Evolutionary conservation across 2,797 vertebrate species (phyloP), one percentile per base, ranked within the genome.

Genomic region (Dicrostonyx torquatus): DNA sequence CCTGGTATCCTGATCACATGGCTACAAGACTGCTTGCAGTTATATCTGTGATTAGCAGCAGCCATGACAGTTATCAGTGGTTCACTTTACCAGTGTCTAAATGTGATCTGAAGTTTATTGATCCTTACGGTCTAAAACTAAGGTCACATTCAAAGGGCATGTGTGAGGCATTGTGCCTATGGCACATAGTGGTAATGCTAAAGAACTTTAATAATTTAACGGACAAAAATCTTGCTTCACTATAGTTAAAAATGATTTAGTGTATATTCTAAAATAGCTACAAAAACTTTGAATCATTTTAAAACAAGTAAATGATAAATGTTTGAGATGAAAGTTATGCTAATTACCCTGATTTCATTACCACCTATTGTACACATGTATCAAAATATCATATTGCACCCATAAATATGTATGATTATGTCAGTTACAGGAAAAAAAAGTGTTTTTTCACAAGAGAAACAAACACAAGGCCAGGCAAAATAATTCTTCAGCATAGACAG

Each of bases 121-220:
- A 86, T 86, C 8, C 40, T 84, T 53, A 75, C 4, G 72, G 40
- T 8, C 50, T 82, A 78, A 90, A 82, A 72, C 40, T 66, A 77
- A 66, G 50, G 43, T 86, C 68, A 94, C 40, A 90, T 18, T 73
- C 18, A 70, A 87, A 92, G 72, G 45, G 22, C 85, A 78, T 89
- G 75, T 20, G n/a, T 34, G 29, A 55, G 43, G 26, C 17, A 22
- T 6, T 70, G 60, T 66, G 31, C 31, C 24, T 94, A 60, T 83
- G 55, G 60, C 2, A 45, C 79, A 89, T 37, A 22, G 45, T n/a
- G n/a, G 14, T 68, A 58, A 72, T 79, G 40, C 86, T 64, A 92
- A 87, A 87, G 68, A 89, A 87, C 68, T 78, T 83, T 60, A 76
- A 84, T 89, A 94, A 89, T 78, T 89, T 82, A 85, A 82, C 22